Base-by-base conservation (phyloP, 2,888 invertebrate species). In the Lithophane socia region DNA sequence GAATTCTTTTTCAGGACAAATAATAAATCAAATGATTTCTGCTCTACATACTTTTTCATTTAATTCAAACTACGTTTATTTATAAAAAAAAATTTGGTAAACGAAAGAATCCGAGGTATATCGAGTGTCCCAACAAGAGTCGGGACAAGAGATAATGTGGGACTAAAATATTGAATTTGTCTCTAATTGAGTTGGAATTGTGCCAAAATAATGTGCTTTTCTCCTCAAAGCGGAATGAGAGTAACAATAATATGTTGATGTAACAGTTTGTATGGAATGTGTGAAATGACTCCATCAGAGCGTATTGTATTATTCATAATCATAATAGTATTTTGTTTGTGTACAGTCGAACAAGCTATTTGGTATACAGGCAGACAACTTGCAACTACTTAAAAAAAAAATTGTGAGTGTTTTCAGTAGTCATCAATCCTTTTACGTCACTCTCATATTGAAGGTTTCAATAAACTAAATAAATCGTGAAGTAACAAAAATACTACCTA, bases 141-240 rank as follows among this genome's bases (percentile, higher is more conserved):
- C 42, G 37, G n/a, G n/a, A 76, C 56, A 67, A 68, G 54, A 81
- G 67, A 79, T 74, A 69, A 83, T 72, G 37, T 61, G 66, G 47
- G 21, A 75, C 54, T 65, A 65, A 79, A 74, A 77, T 73, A 74
- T 83, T 69, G 74, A 81, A 75, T 76, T 82, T 66, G 71, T 42
- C 73, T 76, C 52, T 81, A 79, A 79, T 79, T 75, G 61, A 64
- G 52, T 79, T 87, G 87, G 85, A 68, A 24, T 10, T n/a, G 18
- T 69, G 87, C 85, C 86, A 85, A 71, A 73, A 63, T 64, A 42
- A 24, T 47, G 49, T 73, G 65, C 68, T 79, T 56, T 74, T 79
- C 44, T 49, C 21, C 56, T 44, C 52, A 49, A 54, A 80, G 56
- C n/a, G 29, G 47, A 66, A 82, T 56, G 12, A 74, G 79, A 73